Evolutionary conservation across 1,140 invertebrate genomes (phyloP).

Genomic region (Carcinoscorpius rotundicauda): DNA sequence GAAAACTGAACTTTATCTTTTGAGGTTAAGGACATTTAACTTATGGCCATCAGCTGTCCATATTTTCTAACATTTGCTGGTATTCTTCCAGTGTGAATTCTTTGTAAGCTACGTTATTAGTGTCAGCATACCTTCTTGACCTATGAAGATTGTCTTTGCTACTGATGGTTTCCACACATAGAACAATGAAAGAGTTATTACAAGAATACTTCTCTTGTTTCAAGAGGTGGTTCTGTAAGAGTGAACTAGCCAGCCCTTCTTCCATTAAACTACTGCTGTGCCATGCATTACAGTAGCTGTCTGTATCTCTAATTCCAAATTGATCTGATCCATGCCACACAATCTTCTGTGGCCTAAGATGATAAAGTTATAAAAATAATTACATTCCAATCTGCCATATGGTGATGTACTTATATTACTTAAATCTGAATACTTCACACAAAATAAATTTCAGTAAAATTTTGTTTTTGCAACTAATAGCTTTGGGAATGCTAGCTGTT

Average conservation of each 20-base stretch:
- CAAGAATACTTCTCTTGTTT: conserved; percentile 62
- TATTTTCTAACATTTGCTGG: no score
- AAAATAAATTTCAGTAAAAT: no score
- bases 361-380: conserved; percentile 16
- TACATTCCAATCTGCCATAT: no score
- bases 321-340: conserved; percentile 85
- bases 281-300: conserved; percentile 89
- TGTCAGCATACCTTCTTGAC: background rate
- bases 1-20: no score
- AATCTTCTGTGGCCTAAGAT: conserved; percentile 70
- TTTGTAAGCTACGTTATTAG: no score
- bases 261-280: conserved; percentile 45
- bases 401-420: no score
- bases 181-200: conserved; percentile 69
- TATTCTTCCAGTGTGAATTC: no score
- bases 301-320: conserved; percentile 66
- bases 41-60: no score
- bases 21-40: no score
- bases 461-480: no score
- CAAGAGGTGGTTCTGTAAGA: conserved; percentile 59
- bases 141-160: conserved; percentile 31
- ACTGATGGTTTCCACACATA: conserved; percentile 80
- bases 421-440: no score
- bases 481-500: no score
- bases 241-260: conserved; percentile 64